These are phyloP conservation scores for Nemotelus pantherinus DNA, from an alignment of 2,888 invertebrate species.

Conservation along the genomic window DNA sequence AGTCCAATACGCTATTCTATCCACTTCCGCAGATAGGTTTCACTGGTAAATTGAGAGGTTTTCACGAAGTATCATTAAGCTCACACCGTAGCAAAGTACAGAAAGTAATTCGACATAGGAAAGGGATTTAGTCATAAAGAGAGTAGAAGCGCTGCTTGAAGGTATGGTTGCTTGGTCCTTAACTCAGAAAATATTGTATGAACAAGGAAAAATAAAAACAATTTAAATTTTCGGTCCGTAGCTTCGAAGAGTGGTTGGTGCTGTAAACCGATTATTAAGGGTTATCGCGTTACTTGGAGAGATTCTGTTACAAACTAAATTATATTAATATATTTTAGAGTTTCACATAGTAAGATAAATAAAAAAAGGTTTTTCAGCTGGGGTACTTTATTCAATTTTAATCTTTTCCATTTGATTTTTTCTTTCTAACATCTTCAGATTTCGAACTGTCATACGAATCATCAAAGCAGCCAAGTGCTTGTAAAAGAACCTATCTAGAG, in stretches of 20 bases:
- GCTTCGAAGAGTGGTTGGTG: neutral
- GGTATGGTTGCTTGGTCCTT: slow-evolving; percentile 3
- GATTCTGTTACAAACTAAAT: no score
- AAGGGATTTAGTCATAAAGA: slow-evolving; percentile 10
- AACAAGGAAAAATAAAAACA: neutral
- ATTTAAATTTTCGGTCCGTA: neutral
- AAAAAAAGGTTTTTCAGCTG: no score
- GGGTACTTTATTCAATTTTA: no score
- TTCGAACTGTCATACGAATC: no score
- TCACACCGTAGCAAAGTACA: neutral
- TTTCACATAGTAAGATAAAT: no score
- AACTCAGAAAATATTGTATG: neutral
- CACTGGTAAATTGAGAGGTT: slow-evolving; percentile 35
- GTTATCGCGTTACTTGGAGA: slow-evolving; percentile 8
- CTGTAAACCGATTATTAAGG: slow-evolving; percentile 17
- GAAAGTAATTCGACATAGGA: neutral
- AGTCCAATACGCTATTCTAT: neutral
- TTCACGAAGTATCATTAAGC: slow-evolving; percentile 17
- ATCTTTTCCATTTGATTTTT: no score
- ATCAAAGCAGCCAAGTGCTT: no score
- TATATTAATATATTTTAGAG: no score
- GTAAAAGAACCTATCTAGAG: no score
- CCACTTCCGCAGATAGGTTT: slow-evolving; percentile 25
- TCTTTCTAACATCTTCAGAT: no score
- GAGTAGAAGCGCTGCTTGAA: slow-evolving; percentile 12